Evolutionary conservation across 2,888 invertebrate genomes (phyloP).

Genomic region (Eurois occulta): DNA sequence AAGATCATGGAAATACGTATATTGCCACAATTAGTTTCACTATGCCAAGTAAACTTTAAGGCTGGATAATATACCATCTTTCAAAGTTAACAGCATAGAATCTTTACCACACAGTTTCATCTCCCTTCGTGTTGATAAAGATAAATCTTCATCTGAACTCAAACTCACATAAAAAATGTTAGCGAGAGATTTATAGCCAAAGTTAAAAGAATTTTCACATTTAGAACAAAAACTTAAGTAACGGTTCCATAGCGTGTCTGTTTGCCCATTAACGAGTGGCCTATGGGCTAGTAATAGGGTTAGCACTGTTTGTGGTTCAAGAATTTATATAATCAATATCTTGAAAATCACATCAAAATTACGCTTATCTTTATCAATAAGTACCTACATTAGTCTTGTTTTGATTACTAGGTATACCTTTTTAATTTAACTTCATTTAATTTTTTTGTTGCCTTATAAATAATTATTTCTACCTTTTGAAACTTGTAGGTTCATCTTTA

Average conservation of each 20-base stretch:
- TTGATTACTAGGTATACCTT: not conserved
- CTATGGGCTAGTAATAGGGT: constrained; percentile 68
- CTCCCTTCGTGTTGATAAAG: not conserved
- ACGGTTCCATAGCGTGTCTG: constrained; percentile 61
- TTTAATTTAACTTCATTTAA: not conserved
- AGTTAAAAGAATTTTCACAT: constrained; percentile 40
- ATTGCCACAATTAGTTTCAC: not conserved
- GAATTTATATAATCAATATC: not conserved
- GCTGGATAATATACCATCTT: no score
- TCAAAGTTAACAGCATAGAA: not conserved
- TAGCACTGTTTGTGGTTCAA: constrained; percentile 18
- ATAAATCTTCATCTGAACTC: constrained; percentile 21
- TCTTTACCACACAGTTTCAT: not conserved
- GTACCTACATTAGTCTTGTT: not conserved
- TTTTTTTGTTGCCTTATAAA: not conserved
- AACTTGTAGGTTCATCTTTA: not conserved
- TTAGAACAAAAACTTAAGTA: constrained; percentile 58
- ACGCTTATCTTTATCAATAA: not conserved
- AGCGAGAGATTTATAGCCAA: constrained; percentile 35
- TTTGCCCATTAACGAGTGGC: constrained; percentile 73
- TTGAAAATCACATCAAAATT: not conserved
- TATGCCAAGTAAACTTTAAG: not conserved
- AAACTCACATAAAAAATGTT: constrained; percentile 22
- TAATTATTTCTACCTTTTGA: not conserved
- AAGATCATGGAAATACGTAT: no score